Evolutionary conservation across 2,888 invertebrate species (phyloP), one percentile per base, ranked within the genome.

Genomic region (Ichneumon xanthorius): DNA sequence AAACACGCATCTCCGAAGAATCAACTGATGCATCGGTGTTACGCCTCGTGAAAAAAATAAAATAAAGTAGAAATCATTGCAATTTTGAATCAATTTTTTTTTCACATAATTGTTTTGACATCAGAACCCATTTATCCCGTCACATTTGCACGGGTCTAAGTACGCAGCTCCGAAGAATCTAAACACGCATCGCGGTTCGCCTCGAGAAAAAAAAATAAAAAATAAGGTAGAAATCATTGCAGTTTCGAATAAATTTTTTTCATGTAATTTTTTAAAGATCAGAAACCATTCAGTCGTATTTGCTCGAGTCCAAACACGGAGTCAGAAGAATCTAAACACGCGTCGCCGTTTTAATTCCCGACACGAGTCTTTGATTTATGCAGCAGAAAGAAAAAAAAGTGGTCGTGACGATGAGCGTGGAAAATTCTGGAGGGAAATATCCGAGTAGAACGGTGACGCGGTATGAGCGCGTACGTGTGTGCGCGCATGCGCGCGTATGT

Each of bases 361-460:
- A 37, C 26, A 19, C 2, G 11, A 30, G 16, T 37, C 14, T 4
- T 6, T 40, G 16, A 67, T 67, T 50, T 77, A 55, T 77, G 16
- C n/a, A 65, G 22, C 40, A 22, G 68, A 55, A 70, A 61, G 5
- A 79, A 77, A 45, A 73, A 19, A n/a, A 33, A 50, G 19, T 30
- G 6, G 9, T 4, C 4, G 26, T 33, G 22, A 53, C 55, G 71
- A 22, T 7, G 26, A 26, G 4, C 16, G 16, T 0, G 40, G 63
- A 58, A 83, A 77, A 79, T 75, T 83, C 58, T 19, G 45, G 30
- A 63, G 72, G 71, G 30, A 63, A 80, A 77, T 40, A 67, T 14
- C 40, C 45, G 50, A 75, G 33, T 14, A 16, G 37, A 65, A 22
- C 63, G 3, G 16, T 65, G 37, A 6, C 65, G 26, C 14, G 16